Evolutionary conservation across 2,797 vertebrate genomes (phyloP).

Genomic region (Podarcis lilfordi): DNA sequence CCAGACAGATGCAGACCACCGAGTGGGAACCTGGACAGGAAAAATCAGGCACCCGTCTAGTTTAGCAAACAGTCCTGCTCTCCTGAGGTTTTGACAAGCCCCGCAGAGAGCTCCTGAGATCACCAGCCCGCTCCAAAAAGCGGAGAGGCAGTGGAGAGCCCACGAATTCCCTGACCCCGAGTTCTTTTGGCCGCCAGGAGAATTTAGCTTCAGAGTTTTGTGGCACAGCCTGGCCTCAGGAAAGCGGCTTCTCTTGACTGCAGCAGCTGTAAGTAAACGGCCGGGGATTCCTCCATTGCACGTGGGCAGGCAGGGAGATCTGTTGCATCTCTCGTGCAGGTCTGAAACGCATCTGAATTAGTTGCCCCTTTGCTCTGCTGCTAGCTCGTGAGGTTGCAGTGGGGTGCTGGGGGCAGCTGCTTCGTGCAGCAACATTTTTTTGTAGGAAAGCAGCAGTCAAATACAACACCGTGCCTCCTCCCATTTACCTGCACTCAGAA

Average conservation of each 20-base stretch:
- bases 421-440: not conserved
- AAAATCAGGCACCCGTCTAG: slow-evolving; percentile 55
- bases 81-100: slow-evolving; percentile 22
- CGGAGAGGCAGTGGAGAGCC: not conserved
- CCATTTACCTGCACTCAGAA: not conserved
- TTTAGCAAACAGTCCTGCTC: slow-evolving; percentile 56
- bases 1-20: slow-evolving; percentile 41
- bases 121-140: not conserved
- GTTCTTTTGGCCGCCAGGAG: not conserved
- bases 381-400: not conserved
- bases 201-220: accelerated
- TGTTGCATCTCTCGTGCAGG: not conserved
- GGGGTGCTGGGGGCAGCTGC: accelerated
- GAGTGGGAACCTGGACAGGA: slow-evolving; percentile 34
- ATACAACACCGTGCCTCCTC: not conserved
- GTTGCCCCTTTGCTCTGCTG: no score
- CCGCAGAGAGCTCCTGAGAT: not conserved
- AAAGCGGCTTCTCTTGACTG: accelerated
- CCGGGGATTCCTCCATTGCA: not conserved
- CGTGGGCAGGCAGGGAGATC: not conserved
- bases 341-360: not conserved
- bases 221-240: no score
- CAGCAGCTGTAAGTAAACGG: not conserved
- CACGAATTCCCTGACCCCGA: not conserved
- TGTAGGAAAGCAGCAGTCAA: not conserved